Evolutionary conservation across 2,888 invertebrate species (phyloP).

Genomic region (Drosophila incognita): DNA sequence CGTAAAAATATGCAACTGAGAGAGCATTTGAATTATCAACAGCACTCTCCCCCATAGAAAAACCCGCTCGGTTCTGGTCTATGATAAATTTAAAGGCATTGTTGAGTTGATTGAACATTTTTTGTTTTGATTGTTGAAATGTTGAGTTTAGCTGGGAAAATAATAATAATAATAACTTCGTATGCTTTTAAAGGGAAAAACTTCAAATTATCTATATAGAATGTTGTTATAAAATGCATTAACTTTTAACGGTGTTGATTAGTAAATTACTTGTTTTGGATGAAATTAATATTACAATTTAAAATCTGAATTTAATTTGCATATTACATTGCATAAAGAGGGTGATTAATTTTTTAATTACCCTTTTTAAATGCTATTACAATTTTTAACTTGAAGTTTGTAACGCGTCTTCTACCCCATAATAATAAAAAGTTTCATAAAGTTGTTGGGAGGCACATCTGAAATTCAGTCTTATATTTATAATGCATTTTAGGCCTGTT

Average conservation of each 20-base stretch:
- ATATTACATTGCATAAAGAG: background rate
- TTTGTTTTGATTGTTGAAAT: background rate
- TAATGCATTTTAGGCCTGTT: background rate
- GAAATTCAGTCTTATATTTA: background rate
- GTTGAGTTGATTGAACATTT: background rate
- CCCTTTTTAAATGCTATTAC: background rate
- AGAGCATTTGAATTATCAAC: background rate
- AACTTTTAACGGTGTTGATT: background rate
- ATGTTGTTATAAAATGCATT: background rate
- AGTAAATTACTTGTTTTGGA: background rate
- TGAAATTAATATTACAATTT: background rate
- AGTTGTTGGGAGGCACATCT: background rate
- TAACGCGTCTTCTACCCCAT: background rate
- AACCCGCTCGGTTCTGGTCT: slow-evolving; percentile 1
- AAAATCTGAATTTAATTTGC: background rate
- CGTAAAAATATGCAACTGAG: background rate
- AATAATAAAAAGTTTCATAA: background rate
- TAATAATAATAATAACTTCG: background rate
- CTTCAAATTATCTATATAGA: background rate
- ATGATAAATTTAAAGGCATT: background rate
- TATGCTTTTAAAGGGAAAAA: background rate
- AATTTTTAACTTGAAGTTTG: background rate
- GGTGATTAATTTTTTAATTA: background rate
- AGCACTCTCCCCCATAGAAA: background rate
- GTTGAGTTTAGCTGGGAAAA: background rate